Base-by-base conservation (phyloP, 2,888 invertebrate genomes). In the Theretra japonica region DNA sequence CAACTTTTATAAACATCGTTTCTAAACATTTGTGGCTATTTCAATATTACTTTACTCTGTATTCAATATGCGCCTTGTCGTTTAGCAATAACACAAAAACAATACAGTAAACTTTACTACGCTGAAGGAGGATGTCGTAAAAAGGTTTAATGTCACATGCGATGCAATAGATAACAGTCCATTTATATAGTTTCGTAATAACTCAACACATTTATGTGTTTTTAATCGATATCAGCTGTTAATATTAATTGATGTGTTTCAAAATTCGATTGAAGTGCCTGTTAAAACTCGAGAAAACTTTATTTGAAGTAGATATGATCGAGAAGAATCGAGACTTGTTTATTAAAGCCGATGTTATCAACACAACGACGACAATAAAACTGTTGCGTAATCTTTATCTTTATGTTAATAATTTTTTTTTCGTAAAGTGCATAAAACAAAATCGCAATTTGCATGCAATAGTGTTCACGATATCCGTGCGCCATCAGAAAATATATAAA, bases 371-470 rank as follows among this genome's bases (percentile, higher is more conserved):
- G n/a, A 53, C 53, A 19, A n/a, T 53, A 41, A 41, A 17, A 33
- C 4, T 21, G 11, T 62, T 62, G 21, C 41, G n/a, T 23, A 65
- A 65, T 11, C 15, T 23, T 53, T n/a, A 17, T 5, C 41, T 41
- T 23, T n/a, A 60, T 23, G 23, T 48, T 41, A 65, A 65, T 6
- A 21, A 60, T 4, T 6, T 41, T 48, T n/a, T 23, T 48, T 65
- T 48, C 48, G 6, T 65, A 48, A 60, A 60, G 17, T 53, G 53
- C 53, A 65, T 41, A 23, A 65, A 21, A 48, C 21, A 65, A 65
- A 48, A 65, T 33, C 48, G 41, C 65, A 65, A 65, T 65, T 65
- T 65, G 65, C 65, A 65, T 65, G 65, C 23, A 65, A 48, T 48
- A 48, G 41, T 23, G 23, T 48, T 48, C 23, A 7, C 28, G 30